Conservation (phyloP, 2,113 vertebrate species). For the Gymnorhina tibicen region DNA sequence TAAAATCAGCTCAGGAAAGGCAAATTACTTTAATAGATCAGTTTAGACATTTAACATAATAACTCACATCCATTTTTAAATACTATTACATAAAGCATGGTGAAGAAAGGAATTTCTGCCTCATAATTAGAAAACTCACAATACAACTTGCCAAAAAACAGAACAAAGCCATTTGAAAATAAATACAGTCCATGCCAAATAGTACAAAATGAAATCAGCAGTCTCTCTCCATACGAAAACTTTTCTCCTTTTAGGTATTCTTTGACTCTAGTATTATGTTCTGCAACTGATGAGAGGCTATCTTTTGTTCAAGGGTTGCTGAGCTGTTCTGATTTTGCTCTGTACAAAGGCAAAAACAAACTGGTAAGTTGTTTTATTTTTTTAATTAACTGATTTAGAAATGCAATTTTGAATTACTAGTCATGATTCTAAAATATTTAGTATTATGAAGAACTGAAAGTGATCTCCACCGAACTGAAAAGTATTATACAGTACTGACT, state of each 20-base stretch:
- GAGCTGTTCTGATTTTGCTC: constrained; percentile 87
- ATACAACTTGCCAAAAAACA: constrained; percentile 79
- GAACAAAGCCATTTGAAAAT: constrained; percentile 80
- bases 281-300: constrained; percentile 54
- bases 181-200: constrained; percentile 85
- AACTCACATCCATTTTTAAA: constrained; percentile 84
- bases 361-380: neutral
- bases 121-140: constrained; percentile 84
- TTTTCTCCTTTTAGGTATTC: constrained; percentile 60
- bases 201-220: constrained; percentile 79
- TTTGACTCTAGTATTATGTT: constrained; percentile 54
- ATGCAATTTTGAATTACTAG: neutral
- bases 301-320: constrained; percentile 81
- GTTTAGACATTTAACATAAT: constrained; percentile 79
- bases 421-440: neutral
- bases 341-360: constrained; percentile 62
- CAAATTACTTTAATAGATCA: constrained; percentile 83
- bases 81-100: constrained; percentile 83
- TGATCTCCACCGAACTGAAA: neutral
- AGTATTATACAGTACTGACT: neutral
- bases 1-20: constrained; percentile 82
- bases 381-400: neutral
- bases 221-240: constrained; percentile 69
- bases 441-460: neutral
- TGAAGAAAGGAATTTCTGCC: constrained; percentile 79